These are phyloP conservation scores for Bradypus variegatus DNA, from an alignment of 2,797 vertebrate genomes.

Conservation along the genomic window DNA sequence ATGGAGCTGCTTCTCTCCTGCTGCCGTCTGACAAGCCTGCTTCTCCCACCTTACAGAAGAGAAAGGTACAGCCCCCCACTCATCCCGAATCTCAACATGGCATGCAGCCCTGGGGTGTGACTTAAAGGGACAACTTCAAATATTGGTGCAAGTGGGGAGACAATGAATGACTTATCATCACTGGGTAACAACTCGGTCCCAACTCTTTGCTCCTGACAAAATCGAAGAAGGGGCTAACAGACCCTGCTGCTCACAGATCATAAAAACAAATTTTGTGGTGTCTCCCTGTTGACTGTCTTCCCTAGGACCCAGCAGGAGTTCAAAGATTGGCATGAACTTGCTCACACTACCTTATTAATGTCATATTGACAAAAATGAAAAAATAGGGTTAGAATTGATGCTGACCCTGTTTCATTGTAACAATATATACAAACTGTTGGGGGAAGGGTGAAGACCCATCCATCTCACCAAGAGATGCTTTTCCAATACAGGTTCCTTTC, in stretches of 20 bases:
- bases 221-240: not conserved
- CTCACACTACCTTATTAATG: not conserved
- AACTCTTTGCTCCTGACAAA: not conserved
- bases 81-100: not conserved
- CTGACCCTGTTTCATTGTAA: not conserved
- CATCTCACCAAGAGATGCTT: not conserved
- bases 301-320: not conserved
- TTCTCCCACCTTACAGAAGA: not conserved
- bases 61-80: not conserved
- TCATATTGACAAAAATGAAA: not conserved
- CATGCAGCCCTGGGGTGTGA: not conserved
- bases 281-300: not conserved
- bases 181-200: not conserved
- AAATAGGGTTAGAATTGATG: not conserved
- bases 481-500: not conserved
- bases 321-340: not conserved
- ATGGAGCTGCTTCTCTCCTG: not conserved
- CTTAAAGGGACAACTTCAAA: not conserved
- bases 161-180: not conserved
- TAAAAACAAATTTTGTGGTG: not conserved
- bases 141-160: not conserved
- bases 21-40: not conserved
- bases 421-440: not conserved
- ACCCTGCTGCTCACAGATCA: not conserved
- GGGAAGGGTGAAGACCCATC: not conserved